These are phyloP conservation scores for Temnothorax longispinosus DNA, from an alignment of 1,140 invertebrate species.

Conservation along the genomic window DNA sequence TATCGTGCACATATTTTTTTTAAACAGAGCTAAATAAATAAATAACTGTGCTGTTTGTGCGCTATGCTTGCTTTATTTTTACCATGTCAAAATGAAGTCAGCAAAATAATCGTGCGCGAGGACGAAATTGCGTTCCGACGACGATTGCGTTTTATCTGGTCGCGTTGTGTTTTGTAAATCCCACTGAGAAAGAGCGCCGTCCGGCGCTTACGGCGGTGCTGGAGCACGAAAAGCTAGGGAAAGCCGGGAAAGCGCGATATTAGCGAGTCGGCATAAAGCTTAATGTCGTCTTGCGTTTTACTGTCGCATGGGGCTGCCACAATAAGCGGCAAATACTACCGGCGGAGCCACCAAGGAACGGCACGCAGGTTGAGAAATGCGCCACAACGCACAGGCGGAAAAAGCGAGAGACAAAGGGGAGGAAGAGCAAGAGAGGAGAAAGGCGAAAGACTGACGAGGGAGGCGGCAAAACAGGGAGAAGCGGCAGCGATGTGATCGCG, in stretches of 20 bases:
- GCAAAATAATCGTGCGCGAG: slow-evolving; percentile 29
- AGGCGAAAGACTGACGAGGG: background rate
- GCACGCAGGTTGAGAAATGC: slow-evolving; percentile 7
- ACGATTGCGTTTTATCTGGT: slow-evolving; percentile 37
- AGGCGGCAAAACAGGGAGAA: background rate
- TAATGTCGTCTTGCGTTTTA: slow-evolving; percentile 55
- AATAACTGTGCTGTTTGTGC: slow-evolving; percentile 1
- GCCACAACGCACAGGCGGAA: background rate
- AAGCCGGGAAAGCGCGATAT: slow-evolving; percentile 47
- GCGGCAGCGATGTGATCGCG: slow-evolving; percentile 60
- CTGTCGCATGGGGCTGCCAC: slow-evolving; percentile 14
- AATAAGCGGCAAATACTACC: slow-evolving; percentile 17
- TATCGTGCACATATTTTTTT: slow-evolving; percentile 20
- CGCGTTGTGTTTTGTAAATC: slow-evolving; percentile 53
- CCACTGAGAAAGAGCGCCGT: slow-evolving; percentile 13
- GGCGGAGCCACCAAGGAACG: background rate
- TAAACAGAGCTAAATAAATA: slow-evolving; percentile 38
- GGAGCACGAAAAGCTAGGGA: slow-evolving; percentile 25
- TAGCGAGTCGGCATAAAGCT: slow-evolving; percentile 51
- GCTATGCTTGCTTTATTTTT: slow-evolving; percentile 41
- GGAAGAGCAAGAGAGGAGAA: background rate
- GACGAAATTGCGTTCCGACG: slow-evolving; percentile 22
- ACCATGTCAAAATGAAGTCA: slow-evolving; percentile 32
- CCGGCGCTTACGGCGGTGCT: slow-evolving; percentile 30
- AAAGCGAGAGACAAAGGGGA: background rate